phyloP scores from a whole-genome alignment of 2,797 vertebrate species.

The Sternotherus odoratus region DNA sequence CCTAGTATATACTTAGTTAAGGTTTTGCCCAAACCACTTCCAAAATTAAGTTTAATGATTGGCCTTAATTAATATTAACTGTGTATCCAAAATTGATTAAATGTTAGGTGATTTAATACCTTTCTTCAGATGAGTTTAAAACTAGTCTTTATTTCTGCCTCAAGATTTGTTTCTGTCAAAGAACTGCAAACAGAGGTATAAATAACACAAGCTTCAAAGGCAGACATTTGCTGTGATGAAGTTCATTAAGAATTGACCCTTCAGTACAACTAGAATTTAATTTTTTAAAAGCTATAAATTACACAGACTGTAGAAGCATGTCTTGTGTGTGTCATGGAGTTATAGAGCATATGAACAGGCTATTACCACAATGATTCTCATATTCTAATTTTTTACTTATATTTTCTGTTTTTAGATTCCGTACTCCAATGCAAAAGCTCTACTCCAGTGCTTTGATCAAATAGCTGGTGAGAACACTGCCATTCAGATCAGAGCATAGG shows the following conservation, averaged over 20 bases:
- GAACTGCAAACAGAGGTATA: not conserved
- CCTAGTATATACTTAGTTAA: not conserved
- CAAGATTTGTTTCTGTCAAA: not conserved
- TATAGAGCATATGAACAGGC: not conserved
- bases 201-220: not conserved
- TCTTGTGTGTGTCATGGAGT: not conserved
- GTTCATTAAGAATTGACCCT: not conserved
- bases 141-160: not conserved
- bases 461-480: not conserved
- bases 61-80: not conserved
- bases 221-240: not conserved
- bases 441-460: rapidly evolving
- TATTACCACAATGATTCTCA: not conserved
- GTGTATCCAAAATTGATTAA: not conserved
- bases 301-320: not conserved
- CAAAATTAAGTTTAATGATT: too few relatives aligned
- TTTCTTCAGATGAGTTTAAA: not conserved
- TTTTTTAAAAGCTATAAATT: not conserved
- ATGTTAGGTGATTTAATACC: not conserved
- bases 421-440: not conserved
- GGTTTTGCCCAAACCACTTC: not conserved
- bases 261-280: not conserved
- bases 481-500: not conserved
- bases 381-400: not conserved
- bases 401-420: not conserved